These are phyloP conservation scores for Eupsittula cactorum DNA, from an alignment of 2,113 vertebrate species.

Conservation along the genomic window DNA sequence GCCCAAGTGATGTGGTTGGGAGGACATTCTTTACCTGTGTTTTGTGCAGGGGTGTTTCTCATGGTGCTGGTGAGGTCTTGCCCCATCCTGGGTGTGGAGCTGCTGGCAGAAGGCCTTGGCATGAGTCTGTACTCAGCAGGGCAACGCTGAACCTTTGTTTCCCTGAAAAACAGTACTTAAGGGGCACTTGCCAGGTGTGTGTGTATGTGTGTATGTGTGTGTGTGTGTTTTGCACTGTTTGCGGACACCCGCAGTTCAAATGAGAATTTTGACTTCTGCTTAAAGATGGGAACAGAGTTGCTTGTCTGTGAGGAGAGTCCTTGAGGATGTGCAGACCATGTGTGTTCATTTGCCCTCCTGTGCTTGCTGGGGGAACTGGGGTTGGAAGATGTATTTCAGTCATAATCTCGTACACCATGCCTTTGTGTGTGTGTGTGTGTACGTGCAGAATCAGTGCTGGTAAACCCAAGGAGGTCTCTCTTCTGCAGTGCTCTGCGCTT, in stretches of 20 bases:
- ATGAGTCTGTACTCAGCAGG: fast-evolving
- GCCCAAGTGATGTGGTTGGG: neutral
- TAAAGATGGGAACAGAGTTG: neutral
- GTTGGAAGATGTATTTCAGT: neutral
- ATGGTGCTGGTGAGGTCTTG: neutral
- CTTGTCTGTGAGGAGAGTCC: neutral
- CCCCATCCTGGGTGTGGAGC: neutral
- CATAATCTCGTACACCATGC: no score
- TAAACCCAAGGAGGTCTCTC: neutral
- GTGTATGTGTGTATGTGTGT: neutral
- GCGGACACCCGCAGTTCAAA: neutral
- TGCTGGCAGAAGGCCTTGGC: neutral
- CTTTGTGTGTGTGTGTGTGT: neutral
- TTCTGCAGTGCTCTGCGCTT: neutral
- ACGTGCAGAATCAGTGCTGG: fast-evolving
- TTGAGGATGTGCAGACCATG: neutral
- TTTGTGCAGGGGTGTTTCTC: neutral
- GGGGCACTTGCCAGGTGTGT: neutral
- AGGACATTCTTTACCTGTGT: neutral
- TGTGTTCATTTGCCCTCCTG: neutral
- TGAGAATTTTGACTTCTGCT: neutral
- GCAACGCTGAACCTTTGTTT: neutral
- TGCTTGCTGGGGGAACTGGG: neutral
- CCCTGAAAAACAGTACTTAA: neutral
- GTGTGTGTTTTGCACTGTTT: fast-evolving